phyloP scores from a whole-genome alignment of 2,888 invertebrate species.

The Junonia oenone region DNA sequence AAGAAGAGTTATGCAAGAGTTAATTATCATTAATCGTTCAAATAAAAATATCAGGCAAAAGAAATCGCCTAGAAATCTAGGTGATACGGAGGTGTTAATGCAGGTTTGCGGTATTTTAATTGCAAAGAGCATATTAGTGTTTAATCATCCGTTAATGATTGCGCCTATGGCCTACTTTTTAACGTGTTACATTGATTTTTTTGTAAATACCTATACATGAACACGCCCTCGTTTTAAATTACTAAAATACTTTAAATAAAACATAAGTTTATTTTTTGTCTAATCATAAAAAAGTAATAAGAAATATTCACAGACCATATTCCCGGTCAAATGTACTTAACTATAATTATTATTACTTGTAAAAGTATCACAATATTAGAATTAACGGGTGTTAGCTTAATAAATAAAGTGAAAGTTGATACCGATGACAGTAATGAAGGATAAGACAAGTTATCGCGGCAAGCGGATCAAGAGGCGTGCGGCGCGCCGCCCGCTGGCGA shows the following conservation, averaged over 20 bases:
- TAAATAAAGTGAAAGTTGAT: slow-evolving; percentile 9
- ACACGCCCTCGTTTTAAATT: background rate
- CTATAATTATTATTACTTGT: no score
- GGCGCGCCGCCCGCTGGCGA: slow-evolving; percentile 54
- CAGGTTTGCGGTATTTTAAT: background rate
- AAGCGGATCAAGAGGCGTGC: slow-evolving; percentile 40
- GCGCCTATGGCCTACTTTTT: background rate
- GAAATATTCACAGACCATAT: no score
- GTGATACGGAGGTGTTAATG: background rate
- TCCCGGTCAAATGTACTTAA: no score
- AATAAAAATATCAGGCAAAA: no score
- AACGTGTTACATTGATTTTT: background rate
- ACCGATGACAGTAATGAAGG: slow-evolving; percentile 12
- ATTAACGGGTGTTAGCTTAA: background rate
- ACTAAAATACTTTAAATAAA: no score
- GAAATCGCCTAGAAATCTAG: background rate
- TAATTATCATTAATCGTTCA: no score
- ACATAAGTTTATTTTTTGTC: no score
- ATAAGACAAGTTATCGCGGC: slow-evolving; percentile 32
- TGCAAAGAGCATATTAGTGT: background rate
- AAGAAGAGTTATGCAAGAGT: no score
- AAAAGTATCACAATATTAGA: background rate
- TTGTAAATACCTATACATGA: background rate
- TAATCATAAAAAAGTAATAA: no score
- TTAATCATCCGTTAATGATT: background rate